Percentiles rank a stretch among this genome's conserved stretches.
Evolutionary conservation across 2,888 invertebrate genomes (phyloP).

Genomic region (Acronicta aceris): DNA sequence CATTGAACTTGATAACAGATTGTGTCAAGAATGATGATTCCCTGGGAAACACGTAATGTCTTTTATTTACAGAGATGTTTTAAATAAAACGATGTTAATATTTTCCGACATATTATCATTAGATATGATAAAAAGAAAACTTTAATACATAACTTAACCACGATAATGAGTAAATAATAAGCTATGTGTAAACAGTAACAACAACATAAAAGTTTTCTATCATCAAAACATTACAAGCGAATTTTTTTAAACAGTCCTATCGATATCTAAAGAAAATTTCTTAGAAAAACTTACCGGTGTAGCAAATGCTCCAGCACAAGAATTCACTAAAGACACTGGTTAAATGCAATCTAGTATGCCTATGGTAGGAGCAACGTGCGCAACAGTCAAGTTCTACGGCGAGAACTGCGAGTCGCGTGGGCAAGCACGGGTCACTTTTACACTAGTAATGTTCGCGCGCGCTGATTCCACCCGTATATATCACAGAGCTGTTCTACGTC

Average conservation of each 20-base stretch:
- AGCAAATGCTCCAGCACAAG: constrained; percentile 65
- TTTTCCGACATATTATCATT: not conserved
- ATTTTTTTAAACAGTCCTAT: not conserved
- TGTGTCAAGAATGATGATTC: constrained; percentile 20
- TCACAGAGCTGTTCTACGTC: constrained; percentile 77
- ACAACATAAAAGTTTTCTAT: not conserved
- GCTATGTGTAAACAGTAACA: constrained; percentile 2
- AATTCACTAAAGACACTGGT: constrained; percentile 73
- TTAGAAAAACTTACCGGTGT: constrained; percentile 65
- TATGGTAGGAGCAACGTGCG: constrained; percentile 57
- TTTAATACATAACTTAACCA: too few relatives aligned
- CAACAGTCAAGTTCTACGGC: constrained; percentile 57
- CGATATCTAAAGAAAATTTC: constrained; percentile 1
- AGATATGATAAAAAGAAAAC: too few relatives aligned
- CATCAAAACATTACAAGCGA: not conserved
- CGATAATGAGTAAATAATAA: not conserved
- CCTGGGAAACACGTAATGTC: constrained; percentile 4
- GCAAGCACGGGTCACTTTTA: constrained; percentile 74
- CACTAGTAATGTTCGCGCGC: constrained; percentile 84
- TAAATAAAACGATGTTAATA: not conserved
- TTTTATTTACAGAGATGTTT: not conserved
- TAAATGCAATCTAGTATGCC: constrained; percentile 55
- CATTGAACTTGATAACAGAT: constrained; percentile 14
- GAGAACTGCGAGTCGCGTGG: constrained; percentile 71
- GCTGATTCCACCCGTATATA: constrained; percentile 78